These are phyloP conservation scores for Paralvinella palmiformis DNA, from an alignment of 1,140 invertebrate genomes.

Conservation along the genomic window DNA sequence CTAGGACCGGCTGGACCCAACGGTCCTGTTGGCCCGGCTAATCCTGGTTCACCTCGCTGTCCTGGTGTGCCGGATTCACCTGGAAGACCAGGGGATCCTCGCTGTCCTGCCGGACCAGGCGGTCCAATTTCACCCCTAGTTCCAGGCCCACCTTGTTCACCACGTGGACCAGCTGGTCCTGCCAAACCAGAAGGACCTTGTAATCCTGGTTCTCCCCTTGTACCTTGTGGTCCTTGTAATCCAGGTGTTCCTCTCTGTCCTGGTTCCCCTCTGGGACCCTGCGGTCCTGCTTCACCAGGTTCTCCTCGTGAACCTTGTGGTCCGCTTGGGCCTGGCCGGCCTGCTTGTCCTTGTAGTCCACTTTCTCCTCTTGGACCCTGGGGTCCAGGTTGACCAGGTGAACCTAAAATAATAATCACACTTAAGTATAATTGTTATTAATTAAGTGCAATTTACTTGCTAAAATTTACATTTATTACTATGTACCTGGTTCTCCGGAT, in stretches of 20 bases:
- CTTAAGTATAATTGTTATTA: no score
- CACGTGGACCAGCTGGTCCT: constrained; percentile 10
- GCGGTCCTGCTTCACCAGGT: not conserved
- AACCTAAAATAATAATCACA: no score
- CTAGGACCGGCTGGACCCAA: not conserved
- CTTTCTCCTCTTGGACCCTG: not conserved
- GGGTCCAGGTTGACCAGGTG: not conserved
- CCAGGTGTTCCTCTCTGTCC: constrained; percentile 62
- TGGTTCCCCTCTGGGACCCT: constrained; percentile 8
- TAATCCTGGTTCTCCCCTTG: not conserved
- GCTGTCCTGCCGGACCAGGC: constrained; percentile 30
- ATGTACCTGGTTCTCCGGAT: not conserved
- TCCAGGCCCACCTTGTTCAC: constrained; percentile 51
- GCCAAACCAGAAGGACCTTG: not conserved
- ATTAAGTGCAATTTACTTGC: no score
- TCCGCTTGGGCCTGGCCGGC: constrained; percentile 51
- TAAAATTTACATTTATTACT: no score
- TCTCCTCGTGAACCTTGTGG: constrained; percentile 23
- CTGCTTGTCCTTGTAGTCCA: constrained; percentile 10
- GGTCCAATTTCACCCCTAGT: constrained; percentile 71
- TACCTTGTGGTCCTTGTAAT: constrained; percentile 3
- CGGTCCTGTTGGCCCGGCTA: constrained; percentile 1
- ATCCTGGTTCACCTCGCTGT: constrained; percentile 34
- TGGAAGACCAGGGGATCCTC: constrained; percentile 51
- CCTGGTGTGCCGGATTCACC: constrained; percentile 59